A percentile compares a stretch with the other conserved stretches of the same genome.
These are phyloP conservation scores for Campylorhamphus procurvoides DNA, from an alignment of 2,113 vertebrate genomes.

Conservation along the genomic window DNA sequence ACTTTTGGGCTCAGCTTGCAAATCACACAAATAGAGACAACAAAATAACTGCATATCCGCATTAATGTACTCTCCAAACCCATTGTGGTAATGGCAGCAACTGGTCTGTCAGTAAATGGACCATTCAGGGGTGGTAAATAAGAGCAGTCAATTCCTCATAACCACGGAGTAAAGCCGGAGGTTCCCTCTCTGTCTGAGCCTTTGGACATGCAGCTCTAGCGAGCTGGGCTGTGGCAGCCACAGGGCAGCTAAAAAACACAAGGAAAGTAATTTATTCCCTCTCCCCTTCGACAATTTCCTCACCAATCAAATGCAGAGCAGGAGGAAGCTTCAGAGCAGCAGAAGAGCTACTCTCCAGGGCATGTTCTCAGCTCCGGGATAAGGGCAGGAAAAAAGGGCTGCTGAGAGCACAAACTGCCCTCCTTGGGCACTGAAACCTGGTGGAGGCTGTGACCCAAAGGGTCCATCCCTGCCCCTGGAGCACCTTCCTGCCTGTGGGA, in stretches of 20 bases:
- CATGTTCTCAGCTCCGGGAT: background rate
- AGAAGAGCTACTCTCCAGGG: background rate
- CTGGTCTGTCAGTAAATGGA: background rate
- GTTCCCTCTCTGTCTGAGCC: background rate
- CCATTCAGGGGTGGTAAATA: background rate
- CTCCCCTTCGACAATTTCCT: background rate
- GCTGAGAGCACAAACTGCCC: background rate
- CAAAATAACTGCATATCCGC: background rate
- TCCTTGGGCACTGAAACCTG: background rate
- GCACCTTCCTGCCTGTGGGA: background rate
- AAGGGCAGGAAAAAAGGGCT: background rate
- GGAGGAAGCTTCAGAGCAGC: background rate
- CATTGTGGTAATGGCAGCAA: background rate
- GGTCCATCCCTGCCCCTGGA: background rate
- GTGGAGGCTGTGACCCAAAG: fast-evolving
- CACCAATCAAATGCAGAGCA: background rate
- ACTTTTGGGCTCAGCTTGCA: background rate
- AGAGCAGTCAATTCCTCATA: background rate
- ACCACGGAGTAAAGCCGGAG: background rate
- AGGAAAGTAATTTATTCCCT: background rate
- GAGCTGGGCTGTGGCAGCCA: background rate
- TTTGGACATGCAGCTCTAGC: background rate
- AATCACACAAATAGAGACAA: background rate
- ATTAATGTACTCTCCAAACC: background rate
- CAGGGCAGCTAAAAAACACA: background rate